These are phyloP conservation scores for Patiria pectinifera DNA, from an alignment of 53 echinoderm and acorn worm species.

Conservation along the genomic window DNA sequence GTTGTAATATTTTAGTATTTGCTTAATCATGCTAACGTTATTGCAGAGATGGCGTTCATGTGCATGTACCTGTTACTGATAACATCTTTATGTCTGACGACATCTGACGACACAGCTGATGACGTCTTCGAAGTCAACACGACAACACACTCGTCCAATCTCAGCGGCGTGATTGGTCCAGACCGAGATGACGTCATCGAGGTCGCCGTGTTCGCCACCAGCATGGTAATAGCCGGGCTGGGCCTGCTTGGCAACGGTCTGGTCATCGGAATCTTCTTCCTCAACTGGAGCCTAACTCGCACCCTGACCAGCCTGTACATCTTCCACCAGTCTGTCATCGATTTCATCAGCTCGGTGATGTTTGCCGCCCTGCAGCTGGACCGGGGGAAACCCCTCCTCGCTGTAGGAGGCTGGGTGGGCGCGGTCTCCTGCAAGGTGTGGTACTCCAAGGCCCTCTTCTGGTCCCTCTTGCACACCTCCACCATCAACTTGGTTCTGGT, in stretches of 20 bases:
- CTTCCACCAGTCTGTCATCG: conserved; percentile 85
- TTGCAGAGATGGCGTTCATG: conserved; percentile 24
- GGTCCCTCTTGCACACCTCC: conserved; percentile 85
- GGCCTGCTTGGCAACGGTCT: conserved; percentile 83
- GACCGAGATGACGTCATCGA: conserved; percentile 13
- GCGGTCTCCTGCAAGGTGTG: conserved; percentile 78
- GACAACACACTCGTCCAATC: conserved; percentile 31
- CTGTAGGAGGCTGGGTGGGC: conserved; percentile 36
- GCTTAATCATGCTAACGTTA: neutral
- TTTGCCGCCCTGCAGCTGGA: conserved; percentile 65
- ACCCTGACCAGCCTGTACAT: conserved; percentile 85
- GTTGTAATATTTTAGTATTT: neutral
- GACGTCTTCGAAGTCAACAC: neutral
- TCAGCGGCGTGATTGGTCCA: conserved; percentile 7
- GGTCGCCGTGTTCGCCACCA: conserved; percentile 22
- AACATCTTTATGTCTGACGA: neutral
- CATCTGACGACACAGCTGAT: neutral
- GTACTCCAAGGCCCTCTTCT: conserved; percentile 88
- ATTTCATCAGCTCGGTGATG: conserved; percentile 78
- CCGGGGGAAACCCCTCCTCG: conserved; percentile 34
- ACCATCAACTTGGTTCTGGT: conserved; percentile 82
- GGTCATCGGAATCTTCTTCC: conserved; percentile 77
- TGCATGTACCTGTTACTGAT: conserved; percentile 24
- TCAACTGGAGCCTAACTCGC: conserved; percentile 70
- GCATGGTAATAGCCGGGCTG: conserved; percentile 49